Evolutionary conservation across 2,797 vertebrate genomes (phyloP), one percentile per base, ranked within the genome.

Genomic region (Eremophila alpestris): DNA sequence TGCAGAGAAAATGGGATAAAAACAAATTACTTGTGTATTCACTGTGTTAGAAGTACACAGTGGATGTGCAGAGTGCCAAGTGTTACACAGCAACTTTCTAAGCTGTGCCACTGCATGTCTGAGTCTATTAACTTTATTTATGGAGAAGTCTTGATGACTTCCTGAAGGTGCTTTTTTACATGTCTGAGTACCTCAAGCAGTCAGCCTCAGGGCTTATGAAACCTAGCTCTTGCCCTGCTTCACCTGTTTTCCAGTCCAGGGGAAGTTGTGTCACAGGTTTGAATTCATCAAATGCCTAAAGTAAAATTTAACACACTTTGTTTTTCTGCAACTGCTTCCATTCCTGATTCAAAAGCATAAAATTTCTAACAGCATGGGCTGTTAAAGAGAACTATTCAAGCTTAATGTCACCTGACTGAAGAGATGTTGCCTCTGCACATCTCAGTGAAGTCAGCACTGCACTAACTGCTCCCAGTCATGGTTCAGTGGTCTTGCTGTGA

Each of bases 121-220:
- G 59, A 79, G 41, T 71, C 40, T 38, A 9, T 38, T 90, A 56
- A 30, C 38, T 86, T 90, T 41, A 67, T 49, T 60, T 80, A 7
- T 91, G 54, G 62, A 77, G 26, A 13, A 36, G 46, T 36, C 54
- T 81, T 90, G 51, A 49, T 73, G 79, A 10, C 77, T 94, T 87
- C 52, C 74, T 82, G 45, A 73, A 88, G 32, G 63, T 90, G 24
- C 49, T 40, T 80, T 90, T 94, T 93, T 83, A 64, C 68, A 65
- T 93, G 78, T 83, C 84, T 79, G 70, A 93, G 34, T 74, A 94
- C 45, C 32, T 94, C 68, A 64, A 14, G 52, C 73, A 91, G 23
- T 59, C 56, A 87, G 55, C 55, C 48, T 48, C 23, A n/a, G 56
- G 43, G 45, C 11, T 59, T 83, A 10, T 58, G 68, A 87, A 74